These are phyloP conservation scores for Crotalus helleri DNA, from an alignment of 2,113 vertebrate species.

Conservation along the genomic window DNA sequence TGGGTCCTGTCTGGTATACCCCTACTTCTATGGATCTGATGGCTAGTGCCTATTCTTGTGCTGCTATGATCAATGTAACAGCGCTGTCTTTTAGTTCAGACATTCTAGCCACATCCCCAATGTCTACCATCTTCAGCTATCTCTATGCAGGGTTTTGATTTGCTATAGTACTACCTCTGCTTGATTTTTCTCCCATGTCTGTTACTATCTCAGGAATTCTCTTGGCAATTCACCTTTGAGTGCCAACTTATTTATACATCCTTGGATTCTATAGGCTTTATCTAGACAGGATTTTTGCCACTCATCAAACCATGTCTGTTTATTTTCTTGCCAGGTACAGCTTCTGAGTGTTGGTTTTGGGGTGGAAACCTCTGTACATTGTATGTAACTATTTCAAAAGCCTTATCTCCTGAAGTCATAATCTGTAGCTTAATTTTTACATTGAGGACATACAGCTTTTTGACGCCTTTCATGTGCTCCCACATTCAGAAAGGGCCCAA, in stretches of 20 bases:
- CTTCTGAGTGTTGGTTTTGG: too few species aligned
- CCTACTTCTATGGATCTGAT: too few species aligned
- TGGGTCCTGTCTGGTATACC: too few species aligned
- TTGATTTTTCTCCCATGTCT: neutral
- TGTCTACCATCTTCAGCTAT: too few species aligned
- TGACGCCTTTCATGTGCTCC: too few species aligned
- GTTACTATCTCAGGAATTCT: neutral
- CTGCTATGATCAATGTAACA: too few species aligned
- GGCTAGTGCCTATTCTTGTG: too few species aligned
- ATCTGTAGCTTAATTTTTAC: neutral
- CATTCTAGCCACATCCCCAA: too few species aligned
- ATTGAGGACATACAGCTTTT: too few species aligned
- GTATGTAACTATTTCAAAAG: neutral
- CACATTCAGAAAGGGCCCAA: too few species aligned
- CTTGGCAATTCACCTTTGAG: neutral
- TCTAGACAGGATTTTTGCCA: neutral
- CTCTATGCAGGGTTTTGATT: neutral
- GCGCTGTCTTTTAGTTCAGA: too few species aligned
- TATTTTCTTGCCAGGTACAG: neutral
- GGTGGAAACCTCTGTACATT: too few species aligned
- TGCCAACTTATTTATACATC: neutral
- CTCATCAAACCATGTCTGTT: neutral
- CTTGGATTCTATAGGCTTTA: neutral
- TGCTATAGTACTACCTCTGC: neutral
- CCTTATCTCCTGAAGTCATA: neutral